Base-by-base conservation (phyloP, 2,888 invertebrate genomes). In the Thymelicus lineola region DNA sequence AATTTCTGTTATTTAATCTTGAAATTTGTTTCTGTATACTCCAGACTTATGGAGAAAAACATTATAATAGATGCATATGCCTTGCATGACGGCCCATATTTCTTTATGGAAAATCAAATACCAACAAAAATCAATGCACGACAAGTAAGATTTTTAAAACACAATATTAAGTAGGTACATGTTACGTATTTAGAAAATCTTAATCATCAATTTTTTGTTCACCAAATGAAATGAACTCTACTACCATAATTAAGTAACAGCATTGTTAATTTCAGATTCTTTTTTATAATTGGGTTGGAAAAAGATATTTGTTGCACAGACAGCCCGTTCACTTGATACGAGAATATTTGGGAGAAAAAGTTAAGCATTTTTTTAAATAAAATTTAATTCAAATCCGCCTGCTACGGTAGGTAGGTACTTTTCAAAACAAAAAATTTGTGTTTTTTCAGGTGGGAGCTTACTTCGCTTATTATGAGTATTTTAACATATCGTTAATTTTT, bases 41-140 rank as follows among this genome's bases (percentile, higher is more conserved):
- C 1, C 48, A 63, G 61, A 38, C 48, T 73, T 38, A 9, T 71
- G 4, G 55, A 65, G n/a, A 60, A 55, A n/a, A 64, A 71, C 14
- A 72, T 77, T 9, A 71, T 79, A 61, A 42, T 75, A 17, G 79
- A 78, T 58, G 77, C 71, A 0, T 79, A 73, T 46, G 77, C 79
- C 6, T 66, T 79, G 48, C 79, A 79, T 58, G 79, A 79, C 55
- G 79, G 79, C 0, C 77, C 77, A 12, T 76, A 77, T 53, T 77
- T 77, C 67, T 72, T 72, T 15, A 17, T 65, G 12, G 66, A 67
- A 12, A 65, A 78, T 20, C 74, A 75, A 70, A 71, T 74, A 59
- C 58, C 68, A 7, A 83, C 80, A 5, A 78, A 77, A 42, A 74
- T 89, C 3, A 86, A 81, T n/a, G 85, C 86, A 48, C 77, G 89